Conservation (phyloP, 2,888 invertebrate genomes). For the Smittia sp. region DNA sequence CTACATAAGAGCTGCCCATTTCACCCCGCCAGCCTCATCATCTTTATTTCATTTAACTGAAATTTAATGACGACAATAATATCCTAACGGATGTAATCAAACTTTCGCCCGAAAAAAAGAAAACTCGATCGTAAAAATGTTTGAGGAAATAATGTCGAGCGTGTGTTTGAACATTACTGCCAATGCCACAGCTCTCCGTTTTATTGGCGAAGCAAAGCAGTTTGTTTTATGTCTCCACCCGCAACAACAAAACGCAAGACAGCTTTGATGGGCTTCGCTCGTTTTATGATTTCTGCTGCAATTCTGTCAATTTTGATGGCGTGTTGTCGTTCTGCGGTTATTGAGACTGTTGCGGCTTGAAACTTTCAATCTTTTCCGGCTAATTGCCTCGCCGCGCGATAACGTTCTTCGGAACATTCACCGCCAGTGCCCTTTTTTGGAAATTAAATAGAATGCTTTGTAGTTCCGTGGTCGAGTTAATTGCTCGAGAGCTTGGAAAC, state of each 20-base stretch:
- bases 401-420: not conserved
- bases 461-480: conserved; percentile 37
- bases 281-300: not conserved
- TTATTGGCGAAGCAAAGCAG: not conserved
- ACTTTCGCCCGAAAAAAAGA: conserved; percentile 20
- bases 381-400: no score
- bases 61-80: conserved; percentile 37
- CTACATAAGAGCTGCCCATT: not conserved
- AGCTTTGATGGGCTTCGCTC: not conserved
- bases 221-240: not conserved
- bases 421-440: conserved; percentile 4
- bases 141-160: not conserved
- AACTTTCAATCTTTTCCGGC: no score
- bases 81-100: conserved; percentile 41
- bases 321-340: not conserved
- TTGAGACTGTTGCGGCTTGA: not conserved
- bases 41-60: conserved; percentile 39
- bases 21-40: conserved; percentile 13
- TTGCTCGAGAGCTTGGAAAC: conserved; percentile 34
- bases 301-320: not conserved
- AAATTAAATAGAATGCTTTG: conserved; percentile 38
- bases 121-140: not conserved
- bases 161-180: not conserved
- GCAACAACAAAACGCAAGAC: no score
- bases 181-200: not conserved